Base-by-base conservation (phyloP, 2,797 vertebrate genomes). In the Choloepus didactylus region DNA sequence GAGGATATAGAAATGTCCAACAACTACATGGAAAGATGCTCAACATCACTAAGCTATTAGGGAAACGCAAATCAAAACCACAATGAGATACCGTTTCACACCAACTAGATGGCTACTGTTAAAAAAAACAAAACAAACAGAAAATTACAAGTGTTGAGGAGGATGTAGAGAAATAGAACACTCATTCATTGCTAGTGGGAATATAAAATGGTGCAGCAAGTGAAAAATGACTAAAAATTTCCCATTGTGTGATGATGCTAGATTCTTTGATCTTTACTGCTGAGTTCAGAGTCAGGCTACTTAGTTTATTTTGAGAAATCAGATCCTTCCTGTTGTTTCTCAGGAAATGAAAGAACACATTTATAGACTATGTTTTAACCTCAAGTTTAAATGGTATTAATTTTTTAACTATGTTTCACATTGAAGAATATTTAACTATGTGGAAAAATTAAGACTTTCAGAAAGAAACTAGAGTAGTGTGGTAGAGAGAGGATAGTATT, bases 271-370 rank as follows among this genome's bases (percentile, higher is more conserved):
- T 96, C 75, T 95, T 75, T 29, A 75, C 72, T 72, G 72, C 59
- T 25, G 92, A 95, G 92, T 95, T 96, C 92, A 95, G 23, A 89
- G 80, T 92, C 67, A 84, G 89, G 86, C 94, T 86, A 46, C 87
- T 96, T 29, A 38, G 96, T 96, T 97, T 98, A 97, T 98, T 98
- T 96, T 97, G 95, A 97, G 96, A 96, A 96, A 96, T 94, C 83
- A 89, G 96, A 94, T 83, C 88, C 94, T 97, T 97, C 97, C 97
- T 97, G 97, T 92, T 92, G 72, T 91, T 96, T 82, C 95, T 97
- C 96, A 97, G 97, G 96, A 97, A 97, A 95, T 86, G 84, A 87
- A 96, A 95, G 92, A 94, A 95, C 66, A 89, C 89, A 93, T 82
- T 97, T 89, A 93, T 9, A 93, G 80, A 97, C 44, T 73, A 94